A percentile compares a stretch with the other conserved stretches of the same genome.
phyloP scores from a whole-genome alignment of 2,113 vertebrate genomes.

The Arizona elegans region DNA sequence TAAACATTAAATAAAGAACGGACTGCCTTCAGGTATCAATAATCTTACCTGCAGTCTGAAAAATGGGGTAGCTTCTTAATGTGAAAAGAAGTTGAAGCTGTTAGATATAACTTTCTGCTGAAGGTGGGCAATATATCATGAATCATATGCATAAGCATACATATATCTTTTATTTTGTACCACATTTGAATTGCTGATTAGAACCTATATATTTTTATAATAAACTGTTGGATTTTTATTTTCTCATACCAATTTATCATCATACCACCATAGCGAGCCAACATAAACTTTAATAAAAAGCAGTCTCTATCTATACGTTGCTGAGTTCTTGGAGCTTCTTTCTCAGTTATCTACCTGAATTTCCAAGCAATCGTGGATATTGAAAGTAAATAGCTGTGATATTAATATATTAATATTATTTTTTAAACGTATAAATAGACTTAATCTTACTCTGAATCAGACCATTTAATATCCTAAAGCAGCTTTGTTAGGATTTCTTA shows the following conservation, averaged over 20 bases:
- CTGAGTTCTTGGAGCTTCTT: background rate
- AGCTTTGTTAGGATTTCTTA: background rate
- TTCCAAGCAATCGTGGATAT: background rate
- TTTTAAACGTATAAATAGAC: background rate
- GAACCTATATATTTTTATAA: background rate
- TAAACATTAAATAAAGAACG: background rate
- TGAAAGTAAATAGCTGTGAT: background rate
- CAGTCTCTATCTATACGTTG: background rate
- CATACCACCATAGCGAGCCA: background rate
- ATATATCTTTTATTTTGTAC: background rate
- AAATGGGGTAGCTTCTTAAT: background rate
- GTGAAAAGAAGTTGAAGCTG: background rate
- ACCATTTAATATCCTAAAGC: background rate
- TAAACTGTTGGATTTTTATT: background rate
- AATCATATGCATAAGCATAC: background rate
- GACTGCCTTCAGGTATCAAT: background rate
- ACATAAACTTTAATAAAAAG: background rate
- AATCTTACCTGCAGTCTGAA: background rate
- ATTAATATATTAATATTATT: background rate
- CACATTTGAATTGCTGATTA: background rate
- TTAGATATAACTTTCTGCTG: background rate
- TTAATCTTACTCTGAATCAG: background rate
- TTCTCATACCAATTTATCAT: background rate
- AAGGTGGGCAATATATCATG: background rate
- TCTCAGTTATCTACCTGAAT: background rate